Conservation (phyloP, 2,888 invertebrate species). For the Volucella bombylans region DNA sequence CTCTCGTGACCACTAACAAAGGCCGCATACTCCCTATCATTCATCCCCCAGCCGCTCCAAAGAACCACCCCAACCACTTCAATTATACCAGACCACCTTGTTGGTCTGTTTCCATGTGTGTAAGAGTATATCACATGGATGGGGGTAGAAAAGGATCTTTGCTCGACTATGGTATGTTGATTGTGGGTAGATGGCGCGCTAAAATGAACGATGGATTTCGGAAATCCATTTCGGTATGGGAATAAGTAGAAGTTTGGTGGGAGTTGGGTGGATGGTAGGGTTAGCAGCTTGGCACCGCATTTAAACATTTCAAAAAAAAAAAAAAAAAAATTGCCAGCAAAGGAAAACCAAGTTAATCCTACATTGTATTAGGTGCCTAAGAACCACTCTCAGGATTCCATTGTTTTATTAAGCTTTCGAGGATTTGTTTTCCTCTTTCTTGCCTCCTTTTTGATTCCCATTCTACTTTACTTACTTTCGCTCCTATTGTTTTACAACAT, state of each 20-base stretch:
- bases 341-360: constrained; percentile 71
- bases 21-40: no score
- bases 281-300: constrained; percentile 14
- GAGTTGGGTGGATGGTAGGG: not conserved
- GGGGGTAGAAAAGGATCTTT: not conserved
- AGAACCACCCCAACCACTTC: constrained; percentile 1
- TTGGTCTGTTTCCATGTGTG: not conserved
- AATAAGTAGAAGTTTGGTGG: not conserved
- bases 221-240: constrained; percentile 58
- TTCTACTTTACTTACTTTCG: constrained; percentile 23
- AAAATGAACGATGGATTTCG: constrained; percentile 72
- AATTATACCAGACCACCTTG: not conserved
- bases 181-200: constrained; percentile 62
- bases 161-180: constrained; percentile 12
- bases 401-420: constrained; percentile 72
- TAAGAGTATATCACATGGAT: not conserved
- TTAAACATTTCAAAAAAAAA: not conserved
- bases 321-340: constrained; percentile 29
- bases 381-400: constrained; percentile 66
- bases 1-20: constrained; percentile 5
- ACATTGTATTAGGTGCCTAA: constrained; percentile 71
- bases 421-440: constrained; percentile 43
- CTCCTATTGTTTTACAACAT: constrained; percentile 52
- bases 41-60: not conserved
- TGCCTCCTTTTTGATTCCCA: constrained; percentile 15